Evolutionary conservation across 2,888 invertebrate genomes (phyloP), one percentile per base, ranked within the genome.

Genomic region (Zhengitettix transpicula): DNA sequence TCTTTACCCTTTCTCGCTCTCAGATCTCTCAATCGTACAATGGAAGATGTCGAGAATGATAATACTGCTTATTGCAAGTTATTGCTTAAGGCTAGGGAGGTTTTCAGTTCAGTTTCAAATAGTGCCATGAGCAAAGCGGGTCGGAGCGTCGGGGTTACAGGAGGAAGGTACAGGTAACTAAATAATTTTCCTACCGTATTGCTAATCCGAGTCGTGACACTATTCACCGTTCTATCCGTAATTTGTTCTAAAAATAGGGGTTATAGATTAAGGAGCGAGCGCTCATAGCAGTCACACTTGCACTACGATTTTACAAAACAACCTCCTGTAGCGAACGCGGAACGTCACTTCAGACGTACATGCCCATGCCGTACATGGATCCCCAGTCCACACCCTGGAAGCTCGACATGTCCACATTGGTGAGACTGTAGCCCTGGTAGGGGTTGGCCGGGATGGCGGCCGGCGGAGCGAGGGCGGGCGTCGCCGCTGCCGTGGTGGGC

Each of bases 331-430:
- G 47, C 47, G n/a, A 47, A 14, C 47, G 47, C 47, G 12, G 12
- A 47, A 47, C 47, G 47, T 52, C 61, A 65, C 65, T 73, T 79
- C 83, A 87, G 73, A 90, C 89, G 79, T 91, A 91, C 90, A 91
- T 90, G 73, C 90, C 90, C 77, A 91, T 88, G 70, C 90, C 89
- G 74, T 92, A 92, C 87, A 91, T 87, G 69, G 87, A 85, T 69
- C 85, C 84, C 91, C 91, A 91, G 75, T 91, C 91, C 67, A 92
- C 88, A 62, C 89, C 87, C 74, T 91, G 91, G 82, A 91, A 91
- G 71, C 89, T 88, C 63, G 89, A 86, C 91, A 91, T 91, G 76
- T 91, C 91, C 64, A 91, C 89, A 72, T 90, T 90, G 71, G 90
- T 85, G 66, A 91, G 81, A 67, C 87, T 87, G 76, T 90, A 90